These are phyloP conservation scores for Malurus leucopterus DNA, from an alignment of 2,797 vertebrate genomes.

Conservation along the genomic window DNA sequence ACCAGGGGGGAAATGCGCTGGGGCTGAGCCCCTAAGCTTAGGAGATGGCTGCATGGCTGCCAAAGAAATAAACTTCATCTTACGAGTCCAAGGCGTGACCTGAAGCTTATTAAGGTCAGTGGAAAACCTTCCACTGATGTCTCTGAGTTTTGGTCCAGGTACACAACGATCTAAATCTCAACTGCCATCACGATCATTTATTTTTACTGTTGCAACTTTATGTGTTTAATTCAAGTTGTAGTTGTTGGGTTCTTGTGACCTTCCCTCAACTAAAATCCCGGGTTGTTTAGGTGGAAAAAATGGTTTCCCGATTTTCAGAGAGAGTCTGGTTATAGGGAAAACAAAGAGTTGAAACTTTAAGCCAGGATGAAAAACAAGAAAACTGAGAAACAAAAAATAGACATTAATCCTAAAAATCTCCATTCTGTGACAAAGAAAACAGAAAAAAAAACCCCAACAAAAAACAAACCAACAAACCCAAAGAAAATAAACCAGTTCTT, in stretches of 20 bases:
- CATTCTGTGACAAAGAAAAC: not conserved
- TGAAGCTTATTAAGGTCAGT: not conserved
- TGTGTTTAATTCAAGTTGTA: not conserved
- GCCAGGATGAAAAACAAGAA: not conserved
- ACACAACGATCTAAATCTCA: not conserved
- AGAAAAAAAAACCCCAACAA: not conserved
- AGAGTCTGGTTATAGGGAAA: not conserved
- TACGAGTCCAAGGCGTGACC: not conserved
- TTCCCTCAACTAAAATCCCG: not conserved
- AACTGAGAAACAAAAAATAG: not conserved
- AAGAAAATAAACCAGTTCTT: not conserved
- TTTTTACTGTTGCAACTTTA: not conserved
- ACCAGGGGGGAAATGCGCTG: not conserved
- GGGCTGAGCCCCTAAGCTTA: not conserved
- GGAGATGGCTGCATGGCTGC: not conserved
- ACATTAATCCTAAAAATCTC: not conserved
- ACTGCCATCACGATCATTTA: fast-evolving
- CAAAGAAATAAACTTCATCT: not conserved
- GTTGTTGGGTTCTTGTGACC: not conserved
- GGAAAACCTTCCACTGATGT: not conserved
- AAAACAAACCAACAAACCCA: not conserved
- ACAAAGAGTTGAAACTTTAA: not conserved
- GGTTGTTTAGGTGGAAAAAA: not conserved
- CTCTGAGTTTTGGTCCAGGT: not conserved
- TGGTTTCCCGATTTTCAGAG: not conserved